Percentiles rank a stretch among this genome's conserved stretches.
phyloP scores from a whole-genome alignment of 2,113 vertebrate genomes.

The Zeus faber region DNA sequence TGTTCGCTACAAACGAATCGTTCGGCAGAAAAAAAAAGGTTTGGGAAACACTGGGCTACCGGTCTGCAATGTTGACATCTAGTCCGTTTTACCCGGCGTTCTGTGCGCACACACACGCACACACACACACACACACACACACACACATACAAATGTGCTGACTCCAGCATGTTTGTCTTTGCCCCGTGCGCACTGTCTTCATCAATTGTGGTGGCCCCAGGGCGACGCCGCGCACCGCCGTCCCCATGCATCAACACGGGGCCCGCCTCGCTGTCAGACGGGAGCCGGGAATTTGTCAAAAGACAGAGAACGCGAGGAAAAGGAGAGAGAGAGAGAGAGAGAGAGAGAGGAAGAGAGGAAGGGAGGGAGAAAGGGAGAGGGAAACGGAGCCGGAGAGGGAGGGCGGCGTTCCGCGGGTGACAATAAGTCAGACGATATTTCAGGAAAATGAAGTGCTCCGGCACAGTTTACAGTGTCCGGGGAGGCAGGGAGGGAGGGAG shows the following conservation, averaged over 20 bases:
- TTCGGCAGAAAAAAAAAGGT: neutral
- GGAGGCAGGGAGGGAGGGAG: conserved; percentile 8
- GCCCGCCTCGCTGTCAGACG: conserved; percentile 76
- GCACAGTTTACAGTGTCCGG: conserved; percentile 74
- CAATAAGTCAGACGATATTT: conserved; percentile 87
- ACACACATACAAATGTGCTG: conserved; percentile 53
- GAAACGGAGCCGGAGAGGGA: too few species aligned
- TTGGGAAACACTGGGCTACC: neutral
- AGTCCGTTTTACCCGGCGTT: conserved; percentile 21
- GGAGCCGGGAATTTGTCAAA: conserved; percentile 87
- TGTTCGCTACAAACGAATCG: too few species aligned
- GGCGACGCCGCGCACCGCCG: conserved; percentile 71
- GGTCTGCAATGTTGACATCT: neutral
- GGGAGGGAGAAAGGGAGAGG: conserved; percentile 14
- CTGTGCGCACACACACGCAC: conserved; percentile 7
- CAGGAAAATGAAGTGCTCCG: conserved; percentile 91
- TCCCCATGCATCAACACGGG: conserved; percentile 87
- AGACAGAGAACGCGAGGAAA: conserved; percentile 22
- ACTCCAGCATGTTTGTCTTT: conserved; percentile 85
- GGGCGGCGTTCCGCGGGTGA: conserved; percentile 80
- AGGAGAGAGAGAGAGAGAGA: conserved; percentile 10
- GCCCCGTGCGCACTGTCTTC: conserved; percentile 78
- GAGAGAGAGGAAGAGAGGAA: neutral
- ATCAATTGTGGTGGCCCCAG: conserved; percentile 87
- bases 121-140: conserved; percentile 19